Conservation (phyloP, 1,140 invertebrate species). For the Pseudomyrmex concolor region DNA sequence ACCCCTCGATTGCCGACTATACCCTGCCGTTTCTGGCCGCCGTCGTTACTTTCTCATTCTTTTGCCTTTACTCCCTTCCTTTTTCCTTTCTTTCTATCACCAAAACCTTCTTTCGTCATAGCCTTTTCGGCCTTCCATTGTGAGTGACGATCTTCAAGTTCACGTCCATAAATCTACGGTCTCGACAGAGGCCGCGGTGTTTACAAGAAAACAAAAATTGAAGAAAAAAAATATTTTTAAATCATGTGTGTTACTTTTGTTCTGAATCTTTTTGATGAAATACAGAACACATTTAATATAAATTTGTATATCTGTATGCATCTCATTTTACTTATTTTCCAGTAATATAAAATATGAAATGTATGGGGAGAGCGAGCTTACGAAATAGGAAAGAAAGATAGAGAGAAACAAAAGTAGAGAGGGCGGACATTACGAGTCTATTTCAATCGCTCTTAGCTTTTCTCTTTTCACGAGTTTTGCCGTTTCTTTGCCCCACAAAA, state of each 20-base stretch:
- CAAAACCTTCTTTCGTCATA: not conserved
- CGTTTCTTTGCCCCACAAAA: slow-evolving; percentile 74
- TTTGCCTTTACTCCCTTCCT: slow-evolving; percentile 9
- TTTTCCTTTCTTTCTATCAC: not conserved
- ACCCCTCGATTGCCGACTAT: slow-evolving; percentile 42
- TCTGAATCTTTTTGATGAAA: not conserved
- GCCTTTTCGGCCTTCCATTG: not conserved
- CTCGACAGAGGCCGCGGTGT: not conserved
- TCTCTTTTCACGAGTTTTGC: slow-evolving; percentile 73
- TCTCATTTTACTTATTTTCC: slow-evolving; percentile 10
- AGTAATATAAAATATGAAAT: slow-evolving; percentile 15
- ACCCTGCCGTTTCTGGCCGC: not conserved
- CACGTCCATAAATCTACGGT: slow-evolving; percentile 12
- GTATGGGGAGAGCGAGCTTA: not conserved
- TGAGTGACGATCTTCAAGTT: slow-evolving; percentile 40
- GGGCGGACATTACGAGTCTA: slow-evolving; percentile 66
- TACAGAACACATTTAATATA: not conserved
- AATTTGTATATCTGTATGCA: not conserved
- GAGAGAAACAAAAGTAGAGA: slow-evolving; percentile 35
- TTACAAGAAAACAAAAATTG: not conserved
- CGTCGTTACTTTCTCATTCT: slow-evolving; percentile 70
- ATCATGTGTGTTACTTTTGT: not conserved
- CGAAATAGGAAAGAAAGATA: not conserved
- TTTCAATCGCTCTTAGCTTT: slow-evolving; percentile 78
- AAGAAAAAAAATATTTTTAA: too few relatives aligned